Base-by-base conservation (phyloP, 2,888 invertebrate genomes). In the Napeogenes inachia region DNA sequence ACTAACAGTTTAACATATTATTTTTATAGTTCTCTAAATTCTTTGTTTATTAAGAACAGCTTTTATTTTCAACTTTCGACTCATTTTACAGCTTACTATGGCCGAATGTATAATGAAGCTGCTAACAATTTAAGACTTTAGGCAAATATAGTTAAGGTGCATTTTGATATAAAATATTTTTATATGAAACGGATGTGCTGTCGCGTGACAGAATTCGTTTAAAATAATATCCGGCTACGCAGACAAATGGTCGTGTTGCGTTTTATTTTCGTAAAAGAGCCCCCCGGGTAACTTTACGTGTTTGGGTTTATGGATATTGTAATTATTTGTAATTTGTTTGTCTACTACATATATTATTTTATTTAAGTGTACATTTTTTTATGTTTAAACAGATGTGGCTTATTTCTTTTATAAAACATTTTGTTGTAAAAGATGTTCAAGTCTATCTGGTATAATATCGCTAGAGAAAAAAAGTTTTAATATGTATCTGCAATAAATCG, bases 141-240 rank as follows among this genome's bases (percentile, higher is more conserved):
- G 5, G 1, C 2, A 4, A 8, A 21, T 21, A 3, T 21, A 50
- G 4, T 21, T 50, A 50, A 21, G 21, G 47, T 21, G 2, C 8
- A 50, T 50, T 50, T 50, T 50, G 2, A 30, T 21, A 21, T 21
- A 30, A 50, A 3, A 21, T 8, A 4, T 5, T 50, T 32, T 54
- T 53, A 54, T 55, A 50, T 54, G 45, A 59, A 60, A 61, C 63
- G 67, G 63, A 63, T 65, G 56, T 54, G 59, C 57, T 50, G 59
- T 62, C 59, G 66, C 66, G 66, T 66, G 64, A 66, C 66, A 66
- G 60, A 62, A 59, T 66, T 60, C 67, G 62, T 68, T 67, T 63
- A 58, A 61, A 65, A 63, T 56, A 64, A 66, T 66, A 66, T 68
- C 66, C 67, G 67, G 66, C 59, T 61, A 57, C 54, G 59, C 63